Percentiles rank a stretch among this genome's conserved stretches.
Conservation (phyloP, 1,140 invertebrate species). For the Papilio aristodemus region DNA sequence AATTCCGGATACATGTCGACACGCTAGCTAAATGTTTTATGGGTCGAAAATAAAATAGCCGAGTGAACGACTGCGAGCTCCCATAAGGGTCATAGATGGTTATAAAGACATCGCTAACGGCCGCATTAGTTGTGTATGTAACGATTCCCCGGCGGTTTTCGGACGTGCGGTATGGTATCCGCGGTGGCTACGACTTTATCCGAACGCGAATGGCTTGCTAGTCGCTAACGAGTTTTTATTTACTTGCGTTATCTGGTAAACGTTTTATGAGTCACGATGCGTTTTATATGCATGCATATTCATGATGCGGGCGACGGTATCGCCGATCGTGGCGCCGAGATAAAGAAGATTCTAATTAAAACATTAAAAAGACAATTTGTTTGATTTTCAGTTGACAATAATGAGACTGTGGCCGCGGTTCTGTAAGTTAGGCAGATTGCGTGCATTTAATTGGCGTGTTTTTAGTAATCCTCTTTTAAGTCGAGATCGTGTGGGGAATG, state of each 20-base stretch:
- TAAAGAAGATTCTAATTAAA: conserved; percentile 58
- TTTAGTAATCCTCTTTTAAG: conserved; percentile 41
- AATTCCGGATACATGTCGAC: conserved; percentile 52
- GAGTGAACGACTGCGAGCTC: conserved; percentile 12
- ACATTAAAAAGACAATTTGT: conserved; percentile 59
- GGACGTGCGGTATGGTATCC: conserved; percentile 16
- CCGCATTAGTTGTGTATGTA: conserved; percentile 8
- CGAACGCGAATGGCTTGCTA: conserved; percentile 38
- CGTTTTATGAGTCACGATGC: conserved; percentile 55
- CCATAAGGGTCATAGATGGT: conserved; percentile 21
- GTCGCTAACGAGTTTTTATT: conserved; percentile 51
- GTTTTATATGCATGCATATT: conserved; percentile 49
- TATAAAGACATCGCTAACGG: conserved; percentile 20
- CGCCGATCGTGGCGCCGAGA: conserved; percentile 36
- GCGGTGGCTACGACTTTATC: conserved; percentile 36
- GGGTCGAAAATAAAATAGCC: conserved; percentile 40
- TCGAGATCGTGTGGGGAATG: conserved; percentile 43
- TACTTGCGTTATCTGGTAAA: conserved; percentile 51
- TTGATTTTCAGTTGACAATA: conserved; percentile 44
- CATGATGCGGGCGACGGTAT: conserved; percentile 45
- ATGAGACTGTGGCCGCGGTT: conserved; percentile 47
- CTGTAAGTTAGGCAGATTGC: conserved; percentile 41
- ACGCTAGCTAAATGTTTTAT: conserved; percentile 48
- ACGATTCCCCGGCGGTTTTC: conserved; percentile 1
- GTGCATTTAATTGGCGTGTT: conserved; percentile 51